Conservation (phyloP, 1,140 invertebrate genomes). For the Maniola jurtina region DNA sequence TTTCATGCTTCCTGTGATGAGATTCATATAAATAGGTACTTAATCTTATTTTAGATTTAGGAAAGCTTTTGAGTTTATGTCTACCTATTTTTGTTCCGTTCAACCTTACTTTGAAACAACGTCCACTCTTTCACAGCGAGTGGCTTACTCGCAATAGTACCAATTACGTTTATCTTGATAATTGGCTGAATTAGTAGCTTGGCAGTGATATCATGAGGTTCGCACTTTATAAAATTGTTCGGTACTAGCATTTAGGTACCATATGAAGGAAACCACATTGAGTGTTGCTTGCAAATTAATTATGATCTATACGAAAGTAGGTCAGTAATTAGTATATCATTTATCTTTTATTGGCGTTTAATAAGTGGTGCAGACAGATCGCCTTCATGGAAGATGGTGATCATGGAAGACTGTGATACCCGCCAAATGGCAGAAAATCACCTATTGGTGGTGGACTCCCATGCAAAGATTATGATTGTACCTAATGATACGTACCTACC, state of each 20-base stretch:
- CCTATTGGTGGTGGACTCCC: too few relatives aligned
- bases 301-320: conserved; percentile 9
- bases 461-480: too few relatives aligned
- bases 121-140: background rate
- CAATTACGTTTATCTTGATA: conserved; percentile 53
- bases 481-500: too few relatives aligned
- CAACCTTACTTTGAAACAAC: conserved; percentile 5
- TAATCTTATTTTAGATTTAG: too few relatives aligned
- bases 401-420: too few relatives aligned
- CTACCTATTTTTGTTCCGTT: background rate
- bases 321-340: background rate
- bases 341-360: background rate
- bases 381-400: too few relatives aligned
- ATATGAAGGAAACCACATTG: conserved; percentile 29
- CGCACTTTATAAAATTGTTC: conserved; percentile 47
- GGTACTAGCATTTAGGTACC: conserved; percentile 14
- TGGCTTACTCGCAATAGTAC: conserved; percentile 11
- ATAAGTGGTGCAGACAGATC: too few relatives aligned
- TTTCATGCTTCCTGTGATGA: too few relatives aligned
- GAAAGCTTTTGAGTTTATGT: too few relatives aligned
- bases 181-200: conserved; percentile 52
- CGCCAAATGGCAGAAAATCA: too few relatives aligned
- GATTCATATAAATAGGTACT: too few relatives aligned
- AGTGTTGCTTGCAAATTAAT: conserved; percentile 27
- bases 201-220: conserved; percentile 60